Conservation (phyloP, 2,797 vertebrate genomes). For the Argya squamiceps region DNA sequence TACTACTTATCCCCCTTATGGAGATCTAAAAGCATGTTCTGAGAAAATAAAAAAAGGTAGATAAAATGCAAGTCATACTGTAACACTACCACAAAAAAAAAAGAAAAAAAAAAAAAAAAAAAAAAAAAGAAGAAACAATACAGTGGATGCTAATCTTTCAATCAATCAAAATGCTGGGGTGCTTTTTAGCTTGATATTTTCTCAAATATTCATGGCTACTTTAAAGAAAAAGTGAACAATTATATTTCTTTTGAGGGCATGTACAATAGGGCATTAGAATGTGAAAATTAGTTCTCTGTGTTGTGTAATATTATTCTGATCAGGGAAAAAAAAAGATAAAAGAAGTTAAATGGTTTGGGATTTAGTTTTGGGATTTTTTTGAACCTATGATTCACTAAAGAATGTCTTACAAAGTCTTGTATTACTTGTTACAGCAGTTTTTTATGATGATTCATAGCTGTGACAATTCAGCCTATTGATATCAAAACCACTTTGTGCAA, state of each 20-base stretch:
- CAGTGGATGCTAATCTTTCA: slow-evolving; percentile 24
- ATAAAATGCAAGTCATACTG: slow-evolving; percentile 9
- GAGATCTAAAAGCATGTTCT: neutral
- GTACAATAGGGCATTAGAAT: neutral
- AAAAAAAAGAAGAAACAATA: neutral
- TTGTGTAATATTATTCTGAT: neutral
- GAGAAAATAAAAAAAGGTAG: slow-evolving; percentile 17
- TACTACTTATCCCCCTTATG: neutral
- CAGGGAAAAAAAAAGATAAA: neutral
- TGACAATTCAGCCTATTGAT: slow-evolving; percentile 34
- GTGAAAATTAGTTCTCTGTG: neutral
- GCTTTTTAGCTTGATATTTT: neutral
- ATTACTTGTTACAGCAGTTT: neutral
- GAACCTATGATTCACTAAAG: neutral
- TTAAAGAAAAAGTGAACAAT: slow-evolving; percentile 1
- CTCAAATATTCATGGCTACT: neutral
- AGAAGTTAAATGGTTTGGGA: neutral
- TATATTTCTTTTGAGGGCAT: neutral
- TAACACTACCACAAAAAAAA: neutral
- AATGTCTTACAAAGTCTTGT: neutral
- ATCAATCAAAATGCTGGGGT: neutral
- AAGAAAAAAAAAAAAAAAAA: too few relatives aligned
- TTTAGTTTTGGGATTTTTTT: neutral
- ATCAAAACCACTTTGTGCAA: slow-evolving; percentile 24
- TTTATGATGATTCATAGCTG: slow-evolving; percentile 25